Base-by-base conservation (phyloP, 2,888 invertebrate genomes). In the Galerucella nymphaeae region DNA sequence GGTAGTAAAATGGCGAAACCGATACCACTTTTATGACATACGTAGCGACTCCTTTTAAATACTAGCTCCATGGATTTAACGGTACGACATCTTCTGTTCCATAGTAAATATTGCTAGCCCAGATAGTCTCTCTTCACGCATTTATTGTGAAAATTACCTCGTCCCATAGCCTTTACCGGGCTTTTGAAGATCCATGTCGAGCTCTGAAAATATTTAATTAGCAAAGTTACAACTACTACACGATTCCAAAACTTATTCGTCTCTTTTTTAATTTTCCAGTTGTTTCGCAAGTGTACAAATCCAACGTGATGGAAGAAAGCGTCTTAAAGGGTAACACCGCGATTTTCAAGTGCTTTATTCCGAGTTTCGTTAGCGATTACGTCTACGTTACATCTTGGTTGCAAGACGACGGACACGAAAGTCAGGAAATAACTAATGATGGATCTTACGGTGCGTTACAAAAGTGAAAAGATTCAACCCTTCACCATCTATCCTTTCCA, bases 281-380 rank as follows among this genome's bases (percentile, higher is more conserved):
- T 88, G 96, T 96, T 84, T 93, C 94, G 84, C 96, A 96, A 91
- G 91, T 91, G 80, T 96, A 96, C 89, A 93, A 92, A 85, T 93
- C 95, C 83, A 96, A 96, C 90, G 93, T 96, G 84, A 94, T 96
- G 94, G 96, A 96, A 87, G 96, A 96, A 88, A 95, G 96, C 88
- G 95, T 96, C 81, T 90, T 96, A 82, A 92, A 93, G 86, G 96
- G 96, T 83, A 96, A 96, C 88, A 93, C 95, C 82, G 96, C 95
- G 83, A 93, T 96, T 87, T 90, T 96, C 86, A 96, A 96, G 91
- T 96, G 96, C 89, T 95, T 95, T 88, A 95, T 96, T 87, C 96
- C 96, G 82, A 95, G 95, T 89, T 96, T 96, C 89, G 95, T 96
- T 80, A 94, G 95, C 84, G 96, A 96, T 89, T 96, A 94, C 88